These are phyloP conservation scores for Craniophora ligustri DNA, from an alignment of 2,888 invertebrate species.

Conservation along the genomic window DNA sequence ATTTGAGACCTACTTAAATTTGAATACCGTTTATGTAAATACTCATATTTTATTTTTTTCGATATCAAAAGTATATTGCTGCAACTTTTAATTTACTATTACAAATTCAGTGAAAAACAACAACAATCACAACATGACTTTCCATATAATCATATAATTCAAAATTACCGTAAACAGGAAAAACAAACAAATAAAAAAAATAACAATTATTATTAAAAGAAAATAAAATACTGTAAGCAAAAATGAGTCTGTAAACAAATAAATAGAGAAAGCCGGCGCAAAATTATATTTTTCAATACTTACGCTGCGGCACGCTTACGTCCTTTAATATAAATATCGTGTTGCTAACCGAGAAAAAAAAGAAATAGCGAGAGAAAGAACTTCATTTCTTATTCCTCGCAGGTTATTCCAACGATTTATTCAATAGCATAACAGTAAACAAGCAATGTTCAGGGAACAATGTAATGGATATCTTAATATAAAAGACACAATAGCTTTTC, in stretches of 20 bases:
- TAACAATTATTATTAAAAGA: no score
- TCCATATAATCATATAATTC: not conserved
- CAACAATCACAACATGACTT: not conserved
- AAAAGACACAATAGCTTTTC: slow-evolving; percentile 48
- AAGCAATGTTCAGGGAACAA: slow-evolving; percentile 31
- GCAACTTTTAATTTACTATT: no score
- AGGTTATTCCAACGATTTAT: slow-evolving; percentile 39
- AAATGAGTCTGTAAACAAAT: slow-evolving; percentile 17
- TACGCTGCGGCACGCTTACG: slow-evolving; percentile 26
- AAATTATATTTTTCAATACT: slow-evolving; percentile 41
- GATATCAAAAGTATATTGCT: no score
- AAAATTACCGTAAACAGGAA: slow-evolving; percentile 3
- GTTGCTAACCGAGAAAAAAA: slow-evolving; percentile 25
- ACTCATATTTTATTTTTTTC: no score
- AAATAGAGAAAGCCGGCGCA: slow-evolving; percentile 14
- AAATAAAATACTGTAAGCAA: no score
- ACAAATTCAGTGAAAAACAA: no score
- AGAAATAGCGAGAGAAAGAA: slow-evolving; percentile 8
- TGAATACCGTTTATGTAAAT: no score
- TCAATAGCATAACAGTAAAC: slow-evolving; percentile 35
- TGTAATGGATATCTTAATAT: slow-evolving; percentile 35
- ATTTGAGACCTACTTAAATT: no score
- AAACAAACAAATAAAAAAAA: no score
- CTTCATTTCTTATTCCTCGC: slow-evolving; percentile 31
- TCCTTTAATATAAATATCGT: slow-evolving; percentile 36